Evolutionary conservation across 2,888 invertebrate species (phyloP), one percentile per base, ranked within the genome.

Genomic region (Acanthosepion pharaonis): DNA sequence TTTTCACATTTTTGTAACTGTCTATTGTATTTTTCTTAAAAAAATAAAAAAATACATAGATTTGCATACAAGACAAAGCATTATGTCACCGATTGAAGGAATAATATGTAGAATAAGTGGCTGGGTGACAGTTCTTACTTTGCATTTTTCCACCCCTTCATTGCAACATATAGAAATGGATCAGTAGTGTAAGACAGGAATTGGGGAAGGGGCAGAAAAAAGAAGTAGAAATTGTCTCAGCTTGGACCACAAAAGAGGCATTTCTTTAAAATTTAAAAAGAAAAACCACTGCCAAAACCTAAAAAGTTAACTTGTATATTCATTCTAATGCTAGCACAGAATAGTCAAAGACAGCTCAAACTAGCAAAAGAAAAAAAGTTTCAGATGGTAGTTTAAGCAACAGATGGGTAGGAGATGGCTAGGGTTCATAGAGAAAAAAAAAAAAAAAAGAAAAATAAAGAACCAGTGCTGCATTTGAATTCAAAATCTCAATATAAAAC

Each of bases 401-500:
- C n/a, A 78, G 78, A 28, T 78, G n/a, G 78, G n/a, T 59, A 78
- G n/a, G 78, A n/a, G 78, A n/a, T 78, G 78, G 78, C 15, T 78
- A n/a, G n/a, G n/a, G 78, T 78, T 78, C n/a, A 78, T n/a, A n/a
- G 78, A n/a, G 78, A 78, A 5, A 11, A 15, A n/a, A 18, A 9
- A n/a, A 15, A n/a, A 11, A 11, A n/a, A 64, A 3, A 28, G 2
- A 64, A 6, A 64, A 5, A 64, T 4, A 28, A 5, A n/a, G 78
- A 78, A 28, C 78, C 78, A n/a, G 78, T 78, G 78, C 78, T 78
- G 78, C 78, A n/a, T n/a, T 15, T 28, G n/a, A 78, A 78, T 78
- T 78, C 78, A 78, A 78, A 78, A n/a, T n/a, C n/a, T 78, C 78
- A 78, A 78, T 78, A 78, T 78, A 78, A 78, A 78, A 78, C n/a